Percentiles rank a stretch among this genome's conserved stretches.
Conservation (phyloP, 2,797 vertebrate genomes). For the Bradypodion ventrale region DNA sequence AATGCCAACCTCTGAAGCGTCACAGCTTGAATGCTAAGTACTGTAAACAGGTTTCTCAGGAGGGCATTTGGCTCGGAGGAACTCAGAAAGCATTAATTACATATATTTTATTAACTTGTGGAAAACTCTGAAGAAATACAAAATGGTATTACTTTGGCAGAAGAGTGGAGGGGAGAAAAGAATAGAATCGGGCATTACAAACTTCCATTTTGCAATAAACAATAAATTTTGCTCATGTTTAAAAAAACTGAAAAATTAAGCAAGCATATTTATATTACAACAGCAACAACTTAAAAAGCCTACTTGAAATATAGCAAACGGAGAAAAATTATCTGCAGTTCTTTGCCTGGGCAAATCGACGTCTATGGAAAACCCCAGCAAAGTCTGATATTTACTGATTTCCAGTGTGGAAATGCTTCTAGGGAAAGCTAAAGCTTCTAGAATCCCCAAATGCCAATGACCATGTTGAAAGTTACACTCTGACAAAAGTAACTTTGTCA, state of each 20-base stretch:
- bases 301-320: slow-evolving; percentile 68
- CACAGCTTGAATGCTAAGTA: slow-evolving; percentile 12
- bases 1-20: no score
- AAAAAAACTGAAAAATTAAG: slow-evolving; percentile 60
- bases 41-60: background rate
- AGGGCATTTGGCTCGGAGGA: slow-evolving; percentile 58
- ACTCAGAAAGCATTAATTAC: slow-evolving; percentile 54
- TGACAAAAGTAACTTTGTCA: background rate
- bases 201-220: slow-evolving; percentile 65
- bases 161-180: slow-evolving; percentile 63
- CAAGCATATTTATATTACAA: slow-evolving; percentile 50
- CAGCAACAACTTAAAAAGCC: slow-evolving; percentile 18
- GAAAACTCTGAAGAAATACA: slow-evolving; percentile 79
- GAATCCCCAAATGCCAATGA: background rate
- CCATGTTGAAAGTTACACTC: no score
- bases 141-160: slow-evolving; percentile 64
- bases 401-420: background rate
- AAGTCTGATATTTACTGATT: background rate
- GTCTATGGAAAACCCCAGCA: background rate
- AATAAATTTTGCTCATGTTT: slow-evolving; percentile 49
- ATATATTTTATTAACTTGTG: slow-evolving; percentile 82
- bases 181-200: slow-evolving; percentile 64
- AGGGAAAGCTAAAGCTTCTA: background rate
- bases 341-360: background rate
- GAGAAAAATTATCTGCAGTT: slow-evolving; percentile 24